Conservation (phyloP, 2,888 invertebrate species). For the Pristionchus fissidentatus region DNA sequence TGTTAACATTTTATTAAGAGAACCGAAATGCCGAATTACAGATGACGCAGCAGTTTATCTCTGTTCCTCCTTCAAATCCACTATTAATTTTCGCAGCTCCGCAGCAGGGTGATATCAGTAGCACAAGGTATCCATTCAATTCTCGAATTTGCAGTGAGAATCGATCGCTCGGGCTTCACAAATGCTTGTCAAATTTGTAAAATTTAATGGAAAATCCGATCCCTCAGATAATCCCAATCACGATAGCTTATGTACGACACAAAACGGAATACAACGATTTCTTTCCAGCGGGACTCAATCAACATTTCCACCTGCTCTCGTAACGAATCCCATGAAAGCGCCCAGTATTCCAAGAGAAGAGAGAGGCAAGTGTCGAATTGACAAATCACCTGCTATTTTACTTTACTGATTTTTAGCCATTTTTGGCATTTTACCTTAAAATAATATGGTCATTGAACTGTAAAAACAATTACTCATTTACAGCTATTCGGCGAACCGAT, state of each 20-base stretch:
- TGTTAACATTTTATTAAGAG: background rate
- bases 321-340: background rate
- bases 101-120: background rate
- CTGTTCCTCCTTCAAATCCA: background rate
- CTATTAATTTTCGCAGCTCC: background rate
- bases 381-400: background rate
- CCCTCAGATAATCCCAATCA: too few species aligned
- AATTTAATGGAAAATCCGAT: background rate
- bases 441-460: too few species aligned
- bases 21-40: background rate
- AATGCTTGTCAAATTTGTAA: background rate
- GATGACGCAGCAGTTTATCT: background rate
- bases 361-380: background rate
- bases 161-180: background rate
- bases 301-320: background rate
- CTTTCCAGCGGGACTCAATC: background rate
- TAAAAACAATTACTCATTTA: too few species aligned
- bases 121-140: background rate
- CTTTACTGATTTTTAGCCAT: background rate
- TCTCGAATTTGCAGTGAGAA: background rate
- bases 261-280: background rate
- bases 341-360: background rate
- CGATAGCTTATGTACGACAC: too few species aligned
- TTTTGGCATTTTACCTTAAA: too few species aligned
- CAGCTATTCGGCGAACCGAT: background rate